phyloP scores from a whole-genome alignment of 2,888 invertebrate species.

The Poecilobothrus nobilitatus region DNA sequence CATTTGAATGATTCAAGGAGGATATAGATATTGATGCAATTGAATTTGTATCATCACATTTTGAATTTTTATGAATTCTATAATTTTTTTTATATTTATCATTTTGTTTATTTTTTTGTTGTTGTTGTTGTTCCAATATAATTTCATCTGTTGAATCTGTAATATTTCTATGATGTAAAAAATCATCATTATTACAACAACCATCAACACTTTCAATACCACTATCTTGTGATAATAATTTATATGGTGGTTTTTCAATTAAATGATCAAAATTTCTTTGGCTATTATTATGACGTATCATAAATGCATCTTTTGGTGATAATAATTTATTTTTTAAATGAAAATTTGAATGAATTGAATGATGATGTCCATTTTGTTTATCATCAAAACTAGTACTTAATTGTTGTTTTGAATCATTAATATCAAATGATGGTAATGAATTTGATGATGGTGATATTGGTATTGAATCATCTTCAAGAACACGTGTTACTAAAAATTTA shows the following conservation, averaged over 20 bases:
- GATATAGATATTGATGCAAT: constrained; percentile 9
- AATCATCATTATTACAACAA: constrained; percentile 10
- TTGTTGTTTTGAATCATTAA: background rate
- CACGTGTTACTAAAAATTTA: constrained; percentile 1
- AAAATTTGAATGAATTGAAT: background rate
- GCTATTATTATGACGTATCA: constrained; percentile 2
- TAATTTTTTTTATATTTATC: too few relatives aligned
- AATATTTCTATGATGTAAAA: constrained; percentile 18
- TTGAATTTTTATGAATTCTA: background rate
- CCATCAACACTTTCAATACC: constrained; percentile 38
- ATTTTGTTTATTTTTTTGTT: too few relatives aligned
- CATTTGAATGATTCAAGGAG: constrained; percentile 18
- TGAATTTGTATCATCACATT: constrained; percentile 7
- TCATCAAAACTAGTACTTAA: constrained; percentile 4
- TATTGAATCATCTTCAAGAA: background rate
- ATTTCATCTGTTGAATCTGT: constrained; percentile 18
- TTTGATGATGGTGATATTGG: constrained; percentile 1
- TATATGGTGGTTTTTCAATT: constrained; percentile 23
- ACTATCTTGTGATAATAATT: constrained; percentile 41
- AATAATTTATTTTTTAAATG: background rate
- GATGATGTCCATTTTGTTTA: background rate
- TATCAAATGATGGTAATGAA: constrained; percentile 8
- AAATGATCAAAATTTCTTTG: background rate
- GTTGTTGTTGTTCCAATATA: constrained; percentile 8
- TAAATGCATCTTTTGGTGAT: background rate